Conservation (phyloP, 2,113 vertebrate species). For the Manacus vitellinus region DNA sequence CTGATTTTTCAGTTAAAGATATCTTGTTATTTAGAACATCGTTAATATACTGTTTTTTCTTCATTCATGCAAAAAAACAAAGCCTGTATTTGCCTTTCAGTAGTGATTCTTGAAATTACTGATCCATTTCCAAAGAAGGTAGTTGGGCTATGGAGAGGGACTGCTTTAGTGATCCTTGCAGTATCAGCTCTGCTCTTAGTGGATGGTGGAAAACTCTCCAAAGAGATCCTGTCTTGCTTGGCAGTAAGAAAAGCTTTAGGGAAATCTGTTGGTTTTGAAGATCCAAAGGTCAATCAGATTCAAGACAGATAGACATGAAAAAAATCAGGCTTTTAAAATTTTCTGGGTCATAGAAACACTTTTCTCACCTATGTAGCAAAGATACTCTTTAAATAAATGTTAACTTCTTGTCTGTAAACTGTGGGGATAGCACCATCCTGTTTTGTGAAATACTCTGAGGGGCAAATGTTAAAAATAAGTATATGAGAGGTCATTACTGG, state of each 20-base stretch:
- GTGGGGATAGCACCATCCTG: background rate
- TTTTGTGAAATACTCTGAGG: background rate
- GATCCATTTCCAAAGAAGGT: background rate
- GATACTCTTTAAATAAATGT: background rate
- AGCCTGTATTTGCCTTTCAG: background rate
- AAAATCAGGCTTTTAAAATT: background rate
- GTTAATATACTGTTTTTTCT: background rate
- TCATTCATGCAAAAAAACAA: background rate
- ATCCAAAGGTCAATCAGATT: background rate
- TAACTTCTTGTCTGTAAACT: background rate
- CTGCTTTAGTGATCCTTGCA: background rate
- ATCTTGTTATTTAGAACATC: background rate
- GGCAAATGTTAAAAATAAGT: background rate
- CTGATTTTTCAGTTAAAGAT: background rate
- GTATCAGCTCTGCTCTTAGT: background rate
- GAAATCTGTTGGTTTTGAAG: background rate
- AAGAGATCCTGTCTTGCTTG: background rate
- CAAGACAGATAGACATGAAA: background rate
- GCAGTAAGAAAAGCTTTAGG: background rate
- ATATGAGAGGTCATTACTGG: background rate
- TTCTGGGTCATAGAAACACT: background rate
- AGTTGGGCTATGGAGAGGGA: background rate
- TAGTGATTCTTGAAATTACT: background rate
- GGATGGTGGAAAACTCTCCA: background rate
- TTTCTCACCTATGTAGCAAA: background rate